These are phyloP conservation scores for Platanista minor DNA, from an alignment of 2,113 vertebrate genomes.

Conservation along the genomic window DNA sequence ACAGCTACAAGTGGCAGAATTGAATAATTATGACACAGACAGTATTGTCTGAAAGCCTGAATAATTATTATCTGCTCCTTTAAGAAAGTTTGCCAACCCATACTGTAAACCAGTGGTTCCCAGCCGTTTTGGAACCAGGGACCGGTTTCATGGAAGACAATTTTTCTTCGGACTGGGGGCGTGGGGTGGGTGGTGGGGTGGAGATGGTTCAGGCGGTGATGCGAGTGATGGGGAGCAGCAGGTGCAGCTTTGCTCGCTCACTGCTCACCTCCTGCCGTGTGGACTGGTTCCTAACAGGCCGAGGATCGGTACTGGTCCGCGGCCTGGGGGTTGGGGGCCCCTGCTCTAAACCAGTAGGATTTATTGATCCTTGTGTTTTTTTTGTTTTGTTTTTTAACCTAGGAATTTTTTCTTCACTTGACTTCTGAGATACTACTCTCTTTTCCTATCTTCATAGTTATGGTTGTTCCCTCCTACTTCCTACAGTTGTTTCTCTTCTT, in stretches of 20 bases:
- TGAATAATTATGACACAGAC: neutral
- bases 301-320: no score
- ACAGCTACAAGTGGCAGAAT: neutral
- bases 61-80: neutral
- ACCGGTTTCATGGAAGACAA: no score
- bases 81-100: neutral
- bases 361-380: neutral
- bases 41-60: neutral
- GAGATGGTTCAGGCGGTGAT: no score
- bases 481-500: neutral
- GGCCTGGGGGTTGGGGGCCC: no score
- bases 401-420: neutral
- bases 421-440: neutral
- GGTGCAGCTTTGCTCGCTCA: no score
- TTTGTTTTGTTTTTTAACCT: neutral
- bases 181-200: no score
- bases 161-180: no score
- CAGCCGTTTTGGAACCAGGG: no score
- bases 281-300: no score
- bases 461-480: neutral
- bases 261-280: no score
- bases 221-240: no score
- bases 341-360: neutral
- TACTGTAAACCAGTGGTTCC: neutral
- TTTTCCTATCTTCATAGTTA: neutral